Evolutionary conservation across 2,797 vertebrate genomes (phyloP).

Genomic region (Phalloptychus januarius): DNA sequence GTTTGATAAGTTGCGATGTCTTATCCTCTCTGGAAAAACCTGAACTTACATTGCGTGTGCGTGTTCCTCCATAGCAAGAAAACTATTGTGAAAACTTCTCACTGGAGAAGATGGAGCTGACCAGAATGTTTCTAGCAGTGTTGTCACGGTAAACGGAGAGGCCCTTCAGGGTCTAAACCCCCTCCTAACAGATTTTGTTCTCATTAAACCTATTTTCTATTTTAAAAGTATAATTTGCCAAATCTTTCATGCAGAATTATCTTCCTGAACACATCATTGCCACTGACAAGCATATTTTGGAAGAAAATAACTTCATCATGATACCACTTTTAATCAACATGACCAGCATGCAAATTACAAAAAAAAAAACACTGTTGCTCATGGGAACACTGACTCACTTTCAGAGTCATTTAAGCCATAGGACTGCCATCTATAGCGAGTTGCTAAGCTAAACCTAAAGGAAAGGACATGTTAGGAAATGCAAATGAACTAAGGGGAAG

Average conservation of each 20-base stretch:
- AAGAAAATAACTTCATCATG: neutral
- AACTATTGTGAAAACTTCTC: constrained; percentile 26
- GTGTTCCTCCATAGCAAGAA: constrained; percentile 17
- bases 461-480: too few relatives aligned
- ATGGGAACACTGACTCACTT: neutral
- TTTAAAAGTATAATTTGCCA: constrained; percentile 29
- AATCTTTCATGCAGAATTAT: constrained; percentile 19
- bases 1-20: constrained; percentile 66
- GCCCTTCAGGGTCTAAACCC: neutral
- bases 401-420: too few relatives aligned
- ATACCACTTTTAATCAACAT: constrained; percentile 12
- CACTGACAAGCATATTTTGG: constrained; percentile 16
- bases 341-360: neutral
- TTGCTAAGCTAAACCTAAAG: too few relatives aligned
- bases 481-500: too few relatives aligned
- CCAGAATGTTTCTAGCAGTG: constrained; percentile 24
- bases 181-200: constrained; percentile 16
- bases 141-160: constrained; percentile 26
- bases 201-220: constrained; percentile 25
- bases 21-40: constrained; percentile 40
- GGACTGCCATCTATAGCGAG: too few relatives aligned
- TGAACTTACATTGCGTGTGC: constrained; percentile 32
- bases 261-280: neutral
- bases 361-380: constrained; percentile 5
- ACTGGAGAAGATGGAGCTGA: constrained; percentile 29